These are phyloP conservation scores for Morone saxatilis DNA, from an alignment of 2,113 vertebrate genomes.

Conservation along the genomic window DNA sequence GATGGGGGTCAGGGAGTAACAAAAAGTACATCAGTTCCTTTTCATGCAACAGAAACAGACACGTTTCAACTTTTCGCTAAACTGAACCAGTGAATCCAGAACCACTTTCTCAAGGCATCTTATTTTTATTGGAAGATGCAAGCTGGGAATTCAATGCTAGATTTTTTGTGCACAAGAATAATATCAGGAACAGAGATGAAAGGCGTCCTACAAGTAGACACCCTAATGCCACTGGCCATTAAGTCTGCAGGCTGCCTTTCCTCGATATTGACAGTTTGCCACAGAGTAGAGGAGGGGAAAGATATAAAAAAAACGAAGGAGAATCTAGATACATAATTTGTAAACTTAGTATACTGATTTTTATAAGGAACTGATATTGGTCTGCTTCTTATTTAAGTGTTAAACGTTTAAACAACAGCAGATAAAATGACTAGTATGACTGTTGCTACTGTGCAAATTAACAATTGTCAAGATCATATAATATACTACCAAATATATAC, in stretches of 20 bases:
- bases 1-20: neutral
- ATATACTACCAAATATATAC: neutral
- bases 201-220: slow-evolving; percentile 18
- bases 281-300: neutral
- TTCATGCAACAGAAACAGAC: neutral
- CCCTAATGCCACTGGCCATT: neutral
- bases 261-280: slow-evolving; percentile 4
- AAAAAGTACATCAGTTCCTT: neutral
- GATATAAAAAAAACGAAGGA: neutral
- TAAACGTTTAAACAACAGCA: neutral
- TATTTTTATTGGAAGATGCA: neutral
- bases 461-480: neutral
- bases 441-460: neutral
- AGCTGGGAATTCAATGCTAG: neutral
- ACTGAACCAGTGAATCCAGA: neutral
- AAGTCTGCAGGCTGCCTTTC: slow-evolving; percentile 7
- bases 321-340: neutral
- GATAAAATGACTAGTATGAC: too few species aligned
- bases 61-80: neutral
- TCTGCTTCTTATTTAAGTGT: neutral
- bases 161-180: neutral
- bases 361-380: neutral
- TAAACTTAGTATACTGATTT: neutral
- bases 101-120: neutral
- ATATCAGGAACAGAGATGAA: slow-evolving; percentile 33